Conservation (phyloP, 2,797 vertebrate genomes). For the Enteromius viviparus region DNA sequence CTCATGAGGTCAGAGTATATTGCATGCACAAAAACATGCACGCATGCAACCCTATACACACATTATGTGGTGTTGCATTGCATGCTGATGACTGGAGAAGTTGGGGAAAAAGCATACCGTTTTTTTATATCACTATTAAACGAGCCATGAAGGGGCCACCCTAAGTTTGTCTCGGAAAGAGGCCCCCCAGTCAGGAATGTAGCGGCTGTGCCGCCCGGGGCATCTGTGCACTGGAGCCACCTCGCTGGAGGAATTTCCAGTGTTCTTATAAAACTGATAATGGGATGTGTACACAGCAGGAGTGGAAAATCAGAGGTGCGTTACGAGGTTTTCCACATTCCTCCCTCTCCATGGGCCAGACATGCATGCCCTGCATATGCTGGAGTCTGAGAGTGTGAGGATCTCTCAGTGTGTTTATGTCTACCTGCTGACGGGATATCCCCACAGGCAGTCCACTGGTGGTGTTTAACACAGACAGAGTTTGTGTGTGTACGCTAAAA, state of each 20-base stretch:
- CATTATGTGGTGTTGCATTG: constrained; percentile 14
- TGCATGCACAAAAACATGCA: constrained; percentile 11
- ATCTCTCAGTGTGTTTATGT: constrained; percentile 60
- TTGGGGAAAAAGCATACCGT: constrained; percentile 24
- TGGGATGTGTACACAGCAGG: constrained; percentile 79
- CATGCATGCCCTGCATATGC: constrained; percentile 64
- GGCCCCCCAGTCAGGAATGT: constrained; percentile 49
- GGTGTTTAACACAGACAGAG: constrained; percentile 59
- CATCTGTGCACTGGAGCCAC: constrained; percentile 29
- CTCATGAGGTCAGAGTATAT: constrained; percentile 31
- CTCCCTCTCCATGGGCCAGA: constrained; percentile 53
- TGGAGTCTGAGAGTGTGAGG: constrained; percentile 60
- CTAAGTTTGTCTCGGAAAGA: constrained; percentile 47
- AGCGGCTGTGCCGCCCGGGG: constrained; percentile 30
- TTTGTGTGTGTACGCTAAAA: constrained; percentile 32
- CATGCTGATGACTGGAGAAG: constrained; percentile 12
- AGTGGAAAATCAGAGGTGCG: constrained; percentile 81
- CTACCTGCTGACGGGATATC: constrained; percentile 59
- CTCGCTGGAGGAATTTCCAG: constrained; percentile 80
- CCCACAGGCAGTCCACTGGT: constrained; percentile 56
- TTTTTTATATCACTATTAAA: constrained; percentile 59
- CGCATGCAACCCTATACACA: not conserved
- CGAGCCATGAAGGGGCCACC: constrained; percentile 53
- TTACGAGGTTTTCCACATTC: constrained; percentile 70
- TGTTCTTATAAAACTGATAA: constrained; percentile 83